These are phyloP conservation scores for Panorpa germanica DNA, from an alignment of 2,888 invertebrate genomes.

Conservation along the genomic window DNA sequence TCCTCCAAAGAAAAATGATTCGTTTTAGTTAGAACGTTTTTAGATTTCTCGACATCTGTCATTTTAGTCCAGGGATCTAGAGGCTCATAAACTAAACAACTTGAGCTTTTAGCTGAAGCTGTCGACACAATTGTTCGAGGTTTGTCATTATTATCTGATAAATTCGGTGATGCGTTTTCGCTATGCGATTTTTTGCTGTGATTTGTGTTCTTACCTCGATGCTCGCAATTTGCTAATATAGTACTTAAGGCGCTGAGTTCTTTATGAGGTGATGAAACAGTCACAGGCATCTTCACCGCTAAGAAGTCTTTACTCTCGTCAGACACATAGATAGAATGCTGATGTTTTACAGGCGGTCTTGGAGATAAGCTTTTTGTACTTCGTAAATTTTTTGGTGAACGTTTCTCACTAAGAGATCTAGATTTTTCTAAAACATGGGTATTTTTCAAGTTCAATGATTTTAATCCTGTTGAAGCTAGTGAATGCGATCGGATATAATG, in stretches of 20 bases:
- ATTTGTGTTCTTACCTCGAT: slow-evolving; percentile 16
- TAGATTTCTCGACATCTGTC: slow-evolving; percentile 15
- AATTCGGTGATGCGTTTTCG: slow-evolving; percentile 24
- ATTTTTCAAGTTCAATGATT: no score
- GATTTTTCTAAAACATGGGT: slow-evolving; percentile 18
- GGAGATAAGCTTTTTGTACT: slow-evolving; percentile 18
- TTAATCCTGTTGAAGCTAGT: not conserved
- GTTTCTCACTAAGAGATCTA: slow-evolving; percentile 17
- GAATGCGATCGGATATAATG: no score
- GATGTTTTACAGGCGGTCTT: slow-evolving; percentile 17
- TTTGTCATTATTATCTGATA: slow-evolving; percentile 18
- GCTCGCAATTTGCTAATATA: slow-evolving; percentile 11
- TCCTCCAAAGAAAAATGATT: no score
- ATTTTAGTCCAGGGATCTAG: slow-evolving; percentile 24
- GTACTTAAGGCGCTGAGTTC: slow-evolving; percentile 13
- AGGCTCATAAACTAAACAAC: slow-evolving; percentile 20
- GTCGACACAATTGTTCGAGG: slow-evolving; percentile 14
- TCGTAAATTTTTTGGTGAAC: slow-evolving; percentile 16
- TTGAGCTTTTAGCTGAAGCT: slow-evolving; percentile 19
- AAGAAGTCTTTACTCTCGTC: slow-evolving; percentile 16
- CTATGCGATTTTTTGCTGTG: no score
- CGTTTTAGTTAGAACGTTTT: no score
- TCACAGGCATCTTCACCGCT: slow-evolving; percentile 17
- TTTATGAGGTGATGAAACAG: slow-evolving; percentile 14
- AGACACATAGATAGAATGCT: slow-evolving; percentile 17